Conservation (phyloP, 2,888 invertebrate species). For the Synergus umbraculus region DNA sequence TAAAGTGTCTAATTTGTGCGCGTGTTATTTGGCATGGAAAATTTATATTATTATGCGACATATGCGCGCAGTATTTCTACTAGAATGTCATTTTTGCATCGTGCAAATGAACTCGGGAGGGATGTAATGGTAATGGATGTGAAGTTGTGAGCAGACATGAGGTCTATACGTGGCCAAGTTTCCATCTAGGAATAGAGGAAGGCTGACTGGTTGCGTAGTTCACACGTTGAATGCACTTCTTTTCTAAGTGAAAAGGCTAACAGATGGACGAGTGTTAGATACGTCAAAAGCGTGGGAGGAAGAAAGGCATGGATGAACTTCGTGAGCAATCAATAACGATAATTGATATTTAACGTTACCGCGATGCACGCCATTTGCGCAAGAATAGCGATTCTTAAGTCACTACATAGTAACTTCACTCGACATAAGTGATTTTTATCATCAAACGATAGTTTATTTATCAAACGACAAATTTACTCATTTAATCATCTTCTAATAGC, state of each 20-base stretch:
- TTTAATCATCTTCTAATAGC: neutral
- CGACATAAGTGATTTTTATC: neutral
- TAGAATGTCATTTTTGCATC: conserved; percentile 12
- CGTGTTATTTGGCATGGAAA: too few relatives aligned
- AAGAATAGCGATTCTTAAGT: neutral
- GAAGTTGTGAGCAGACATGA: conserved; percentile 23
- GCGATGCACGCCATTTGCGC: neutral
- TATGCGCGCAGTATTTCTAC: too few relatives aligned
- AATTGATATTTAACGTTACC: neutral
- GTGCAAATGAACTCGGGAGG: conserved; percentile 17
- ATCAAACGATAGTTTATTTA: too few relatives aligned
- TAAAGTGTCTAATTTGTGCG: too few relatives aligned
- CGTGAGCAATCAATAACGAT: conserved; percentile 3
- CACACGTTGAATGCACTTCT: conserved; percentile 33
- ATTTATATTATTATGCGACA: too few relatives aligned
- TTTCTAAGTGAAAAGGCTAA: conserved; percentile 17
- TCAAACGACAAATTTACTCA: neutral
- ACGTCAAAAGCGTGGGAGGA: neutral
- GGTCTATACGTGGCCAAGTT: conserved; percentile 17
- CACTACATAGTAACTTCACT: neutral
- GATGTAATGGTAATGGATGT: neutral
- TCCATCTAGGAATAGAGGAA: conserved; percentile 28
- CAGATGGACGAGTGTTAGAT: neutral
- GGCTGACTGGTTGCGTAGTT: conserved; percentile 36
- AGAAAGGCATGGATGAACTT: neutral